Base-by-base conservation (phyloP, 2,113 vertebrate genomes). In the Oophaga pumilio region DNA sequence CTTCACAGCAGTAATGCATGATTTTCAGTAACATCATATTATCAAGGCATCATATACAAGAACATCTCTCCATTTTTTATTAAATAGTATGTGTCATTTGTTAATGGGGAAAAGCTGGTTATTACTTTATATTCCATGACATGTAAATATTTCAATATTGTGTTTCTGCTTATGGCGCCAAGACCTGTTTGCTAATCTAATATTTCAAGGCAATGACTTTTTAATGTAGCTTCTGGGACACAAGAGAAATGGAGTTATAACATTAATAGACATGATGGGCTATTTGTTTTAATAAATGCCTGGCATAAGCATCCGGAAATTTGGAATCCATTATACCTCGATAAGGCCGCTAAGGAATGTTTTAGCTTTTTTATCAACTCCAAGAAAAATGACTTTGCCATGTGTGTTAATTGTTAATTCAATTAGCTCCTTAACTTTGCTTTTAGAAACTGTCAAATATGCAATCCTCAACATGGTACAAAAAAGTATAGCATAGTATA, bases 231-330 rank as follows among this genome's bases (percentile, higher is more conserved):
- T 78, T 78, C 74, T 78, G 85, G 74, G 85, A 86, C 74, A 86
- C 60, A 33, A 66, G 74, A 86, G 60, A 56, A 86, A 78, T 86
- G 76, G 85, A 86, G 74, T 78, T 78, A 78, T 78, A 66, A 86
- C 74, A 86, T 76, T 78, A 77, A 86, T 86, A 86, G 85, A 66
- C 85, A 68, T 78, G 59, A 78, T 66, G 62, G 59, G 74, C 76
- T 86, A 78, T 86, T 86, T 86, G 74, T 86, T 86, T 78, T 86
- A 86, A 86, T 86, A 86, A 86, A 78, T 79, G 81, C 81, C 69
- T 83, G 85, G 74, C 76, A 56, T 76, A 79, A 56, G 76, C 74
- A 79, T 62, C 85, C 24, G 60, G 74, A 60, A 66, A 68, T 78
- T 78, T 26, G 64, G 76, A 78, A 86, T 68, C 74, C 57, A 85